These are phyloP conservation scores for Rhombomys opimus DNA, from an alignment of 2,113 vertebrate species.

Conservation along the genomic window DNA sequence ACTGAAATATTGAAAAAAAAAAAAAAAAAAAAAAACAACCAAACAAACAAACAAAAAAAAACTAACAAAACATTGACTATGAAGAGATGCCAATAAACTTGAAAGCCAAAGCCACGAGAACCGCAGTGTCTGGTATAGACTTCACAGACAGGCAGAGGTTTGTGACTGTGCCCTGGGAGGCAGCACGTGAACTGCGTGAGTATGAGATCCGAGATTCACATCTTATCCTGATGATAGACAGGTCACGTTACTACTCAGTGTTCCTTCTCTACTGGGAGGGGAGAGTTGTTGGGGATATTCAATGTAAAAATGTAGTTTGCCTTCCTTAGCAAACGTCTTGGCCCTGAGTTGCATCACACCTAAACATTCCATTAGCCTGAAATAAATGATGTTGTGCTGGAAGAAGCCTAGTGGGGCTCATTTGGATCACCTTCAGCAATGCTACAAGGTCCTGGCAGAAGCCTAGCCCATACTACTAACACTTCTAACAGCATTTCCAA, in stretches of 20 bases:
- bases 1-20: neutral
- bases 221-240: neutral
- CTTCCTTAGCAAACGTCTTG: neutral
- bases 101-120: neutral
- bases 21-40: neutral
- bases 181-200: neutral
- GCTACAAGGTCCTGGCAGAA: neutral
- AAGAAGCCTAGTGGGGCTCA: neutral
- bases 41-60: neutral
- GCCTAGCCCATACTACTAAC: neutral
- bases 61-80: neutral
- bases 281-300: neutral
- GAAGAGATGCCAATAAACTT: neutral
- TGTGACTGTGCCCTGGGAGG: neutral
- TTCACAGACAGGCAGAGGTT: neutral
- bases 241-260: neutral
- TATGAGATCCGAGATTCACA: neutral
- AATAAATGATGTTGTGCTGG: neutral
- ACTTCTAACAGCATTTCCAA: neutral
- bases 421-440: neutral
- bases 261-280: neutral
- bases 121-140: neutral
- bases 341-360: neutral
- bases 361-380: neutral
- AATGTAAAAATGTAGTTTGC: neutral